Evolutionary conservation across 2,888 invertebrate genomes (phyloP).

Genomic region (Orchestes rusci): DNA sequence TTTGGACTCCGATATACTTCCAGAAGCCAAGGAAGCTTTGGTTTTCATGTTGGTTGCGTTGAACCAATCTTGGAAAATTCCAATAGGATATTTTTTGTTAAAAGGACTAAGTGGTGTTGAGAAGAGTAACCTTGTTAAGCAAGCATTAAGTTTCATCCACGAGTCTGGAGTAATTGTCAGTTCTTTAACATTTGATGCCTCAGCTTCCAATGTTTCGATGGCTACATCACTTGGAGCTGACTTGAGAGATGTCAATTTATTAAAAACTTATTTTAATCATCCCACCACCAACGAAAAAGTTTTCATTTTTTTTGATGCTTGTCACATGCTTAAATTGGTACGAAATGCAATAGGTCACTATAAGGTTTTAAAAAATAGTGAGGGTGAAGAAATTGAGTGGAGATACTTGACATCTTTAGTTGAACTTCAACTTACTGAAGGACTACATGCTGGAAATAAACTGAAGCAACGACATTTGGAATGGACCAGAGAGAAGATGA

Average conservation of each 20-base stretch:
- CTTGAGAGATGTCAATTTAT: slow-evolving; percentile 3
- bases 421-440: background rate
- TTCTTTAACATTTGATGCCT: slow-evolving; percentile 14
- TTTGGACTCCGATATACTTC: slow-evolving; percentile 1
- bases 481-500: slow-evolving; percentile 14
- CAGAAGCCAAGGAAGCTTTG: slow-evolving; percentile 8
- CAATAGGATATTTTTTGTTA: slow-evolving; percentile 14
- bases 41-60: slow-evolving; percentile 12
- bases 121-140: slow-evolving; percentile 11
- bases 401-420: slow-evolving; percentile 18
- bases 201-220: slow-evolving; percentile 14
- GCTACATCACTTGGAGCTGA: slow-evolving; percentile 10
- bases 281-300: slow-evolving; percentile 2
- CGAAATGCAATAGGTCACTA: slow-evolving; percentile 21
- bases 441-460: slow-evolving; percentile 8
- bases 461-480: slow-evolving; percentile 11
- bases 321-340: slow-evolving; percentile 9
- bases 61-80: slow-evolving; percentile 3
- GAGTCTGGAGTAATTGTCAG: slow-evolving; percentile 16
- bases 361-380: slow-evolving; percentile 1
- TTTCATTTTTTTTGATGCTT: slow-evolving; percentile 17
- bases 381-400: slow-evolving; percentile 20
- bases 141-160: slow-evolving; percentile 11
- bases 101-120: slow-evolving; percentile 7
- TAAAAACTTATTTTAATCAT: slow-evolving; percentile 9